phyloP scores from a whole-genome alignment of 1,140 invertebrate species.

The Heliconius hermathena region DNA sequence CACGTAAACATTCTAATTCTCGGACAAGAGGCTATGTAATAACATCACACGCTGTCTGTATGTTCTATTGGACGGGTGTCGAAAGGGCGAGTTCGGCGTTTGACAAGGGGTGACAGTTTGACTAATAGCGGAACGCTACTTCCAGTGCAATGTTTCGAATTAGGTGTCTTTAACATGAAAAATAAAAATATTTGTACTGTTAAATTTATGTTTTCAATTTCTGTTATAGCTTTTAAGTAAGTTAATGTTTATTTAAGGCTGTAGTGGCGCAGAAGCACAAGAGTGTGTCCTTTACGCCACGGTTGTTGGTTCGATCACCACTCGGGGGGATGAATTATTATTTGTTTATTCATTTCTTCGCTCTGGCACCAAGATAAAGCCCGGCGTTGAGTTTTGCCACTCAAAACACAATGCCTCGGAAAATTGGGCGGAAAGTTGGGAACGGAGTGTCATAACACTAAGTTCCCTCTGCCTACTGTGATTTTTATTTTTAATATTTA shows the following conservation, averaged over 20 bases:
- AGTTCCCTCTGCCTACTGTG: no score
- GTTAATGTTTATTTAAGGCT: not conserved
- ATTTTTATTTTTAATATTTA: no score
- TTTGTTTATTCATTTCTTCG: no score
- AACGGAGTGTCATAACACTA: no score
- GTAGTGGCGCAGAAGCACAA: no score
- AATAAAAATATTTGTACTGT: conserved; percentile 18
- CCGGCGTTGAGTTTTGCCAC: no score
- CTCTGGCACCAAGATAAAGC: no score
- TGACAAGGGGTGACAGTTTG: conserved; percentile 77
- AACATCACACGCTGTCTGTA: conserved; percentile 59
- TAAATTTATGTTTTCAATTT: not conserved
- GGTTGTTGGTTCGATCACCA: no score
- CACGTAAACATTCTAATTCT: not conserved
- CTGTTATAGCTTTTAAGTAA: not conserved
- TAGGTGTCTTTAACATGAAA: conserved; percentile 37
- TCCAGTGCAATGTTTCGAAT: conserved; percentile 44
- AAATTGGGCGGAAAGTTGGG: no score
- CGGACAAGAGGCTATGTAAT: conserved; percentile 43
- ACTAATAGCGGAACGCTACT: conserved; percentile 65
- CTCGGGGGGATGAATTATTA: no score
- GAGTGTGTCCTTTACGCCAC: no score
- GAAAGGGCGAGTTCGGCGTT: conserved; percentile 66
- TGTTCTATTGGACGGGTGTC: conserved; percentile 64
- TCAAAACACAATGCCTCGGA: no score